A percentile compares a stretch with the other conserved stretches of the same genome.
Conservation (phyloP, 2,113 vertebrate genomes). For the Cacatua alba region DNA sequence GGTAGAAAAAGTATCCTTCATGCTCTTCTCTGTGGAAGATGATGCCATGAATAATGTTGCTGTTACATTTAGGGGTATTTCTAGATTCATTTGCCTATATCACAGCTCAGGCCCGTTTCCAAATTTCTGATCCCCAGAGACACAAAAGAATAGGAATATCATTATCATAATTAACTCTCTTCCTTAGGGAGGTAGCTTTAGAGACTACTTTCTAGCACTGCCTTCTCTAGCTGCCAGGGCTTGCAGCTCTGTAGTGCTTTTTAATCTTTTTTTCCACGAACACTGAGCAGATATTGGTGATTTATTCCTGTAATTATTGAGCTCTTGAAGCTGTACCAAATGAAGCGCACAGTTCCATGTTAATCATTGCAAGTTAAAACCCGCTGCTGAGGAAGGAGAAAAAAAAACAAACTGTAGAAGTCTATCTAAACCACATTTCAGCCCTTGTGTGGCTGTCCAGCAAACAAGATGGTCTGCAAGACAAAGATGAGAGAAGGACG, state of each 20-base stretch:
- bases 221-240: neutral
- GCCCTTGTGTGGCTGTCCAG: neutral
- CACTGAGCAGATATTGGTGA: constrained; percentile 29
- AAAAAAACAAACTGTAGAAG: neutral
- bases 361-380: constrained; percentile 13
- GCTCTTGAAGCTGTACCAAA: constrained; percentile 33
- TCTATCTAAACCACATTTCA: neutral
- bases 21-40: neutral
- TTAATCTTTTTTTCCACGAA: constrained; percentile 2
- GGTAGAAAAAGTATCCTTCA: neutral
- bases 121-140: neutral
- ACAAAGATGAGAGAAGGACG: neutral
- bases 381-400: neutral
- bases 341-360: neutral
- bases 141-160: neutral
- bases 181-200: constrained; percentile 10
- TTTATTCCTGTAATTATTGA: constrained; percentile 66
- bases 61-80: neutral
- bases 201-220: neutral
- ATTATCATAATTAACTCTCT: neutral
- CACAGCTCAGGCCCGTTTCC: neutral
- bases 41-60: neutral
- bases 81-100: neutral
- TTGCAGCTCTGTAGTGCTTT: neutral
- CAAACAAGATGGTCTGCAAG: neutral